Conservation (phyloP, 1,140 invertebrate species). For the Zaprionus davidi region DNA sequence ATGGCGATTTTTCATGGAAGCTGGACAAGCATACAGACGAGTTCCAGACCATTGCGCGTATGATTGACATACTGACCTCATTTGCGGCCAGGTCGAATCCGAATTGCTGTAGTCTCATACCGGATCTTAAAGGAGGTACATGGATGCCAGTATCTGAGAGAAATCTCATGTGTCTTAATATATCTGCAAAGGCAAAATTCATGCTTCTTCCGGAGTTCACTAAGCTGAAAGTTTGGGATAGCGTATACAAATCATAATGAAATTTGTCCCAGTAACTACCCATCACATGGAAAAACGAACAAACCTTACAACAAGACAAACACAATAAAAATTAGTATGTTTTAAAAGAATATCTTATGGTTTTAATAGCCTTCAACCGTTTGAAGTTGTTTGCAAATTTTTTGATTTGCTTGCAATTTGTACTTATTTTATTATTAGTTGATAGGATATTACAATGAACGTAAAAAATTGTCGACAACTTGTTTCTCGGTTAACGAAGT, state of each 20-base stretch:
- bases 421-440: too few species aligned
- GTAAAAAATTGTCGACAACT: too few species aligned
- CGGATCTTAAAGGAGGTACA: conserved; percentile 35
- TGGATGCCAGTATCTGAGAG: conserved; percentile 61
- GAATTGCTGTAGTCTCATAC: conserved; percentile 56
- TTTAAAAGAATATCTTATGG: too few species aligned
- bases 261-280: background rate
- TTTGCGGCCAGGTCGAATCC: conserved; percentile 83
- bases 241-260: conserved; percentile 26
- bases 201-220: conserved; percentile 80
- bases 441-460: too few species aligned
- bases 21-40: conserved; percentile 73
- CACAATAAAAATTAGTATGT: background rate
- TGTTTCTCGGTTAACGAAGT: too few species aligned
- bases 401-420: too few species aligned
- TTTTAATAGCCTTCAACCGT: too few species aligned
- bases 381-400: background rate
- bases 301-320: background rate
- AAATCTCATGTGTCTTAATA: conserved; percentile 81
- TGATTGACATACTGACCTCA: conserved; percentile 84
- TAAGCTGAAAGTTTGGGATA: conserved; percentile 64
- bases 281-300: background rate
- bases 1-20: conserved; percentile 84
- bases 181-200: conserved; percentile 71
- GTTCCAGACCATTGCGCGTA: conserved; percentile 83